Conservation (phyloP, 2,888 invertebrate genomes). For the Limenitis arthemis region DNA sequence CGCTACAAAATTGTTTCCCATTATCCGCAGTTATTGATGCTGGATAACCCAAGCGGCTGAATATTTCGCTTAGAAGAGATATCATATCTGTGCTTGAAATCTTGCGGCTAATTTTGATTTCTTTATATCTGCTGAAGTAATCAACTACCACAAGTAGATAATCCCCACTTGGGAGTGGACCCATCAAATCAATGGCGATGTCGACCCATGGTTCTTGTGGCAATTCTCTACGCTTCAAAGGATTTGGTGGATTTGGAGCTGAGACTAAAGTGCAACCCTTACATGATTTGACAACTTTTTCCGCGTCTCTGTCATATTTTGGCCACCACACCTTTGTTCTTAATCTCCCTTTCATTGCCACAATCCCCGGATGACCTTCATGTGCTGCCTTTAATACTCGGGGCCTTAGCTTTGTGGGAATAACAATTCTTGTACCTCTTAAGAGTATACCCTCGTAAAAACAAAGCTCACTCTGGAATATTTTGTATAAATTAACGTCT, state of each 20-base stretch:
- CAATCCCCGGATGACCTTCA: conserved; percentile 25
- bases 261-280: conserved; percentile 24
- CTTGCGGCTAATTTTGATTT: conserved; percentile 7
- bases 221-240: conserved; percentile 22
- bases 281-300: conserved; percentile 17
- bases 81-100: conserved; percentile 7
- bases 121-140: conserved; percentile 20
- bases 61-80: not conserved
- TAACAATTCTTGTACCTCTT: conserved; percentile 21
- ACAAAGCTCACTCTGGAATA: conserved; percentile 15
- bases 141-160: conserved; percentile 13
- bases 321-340: conserved; percentile 28
- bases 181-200: conserved; percentile 29
- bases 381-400: conserved; percentile 25
- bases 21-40: not conserved
- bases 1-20: no score
- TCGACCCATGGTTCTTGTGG: conserved; percentile 22
- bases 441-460: conserved; percentile 17
- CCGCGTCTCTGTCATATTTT: conserved; percentile 20
- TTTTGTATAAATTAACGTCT: conserved; percentile 8
- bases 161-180: conserved; percentile 16
- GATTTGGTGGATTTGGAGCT: conserved; percentile 11
- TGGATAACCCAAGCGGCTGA: not conserved
- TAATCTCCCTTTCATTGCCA: conserved; percentile 23
- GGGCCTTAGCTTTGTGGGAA: conserved; percentile 16